Percentiles rank a stretch among this genome's conserved stretches.
phyloP scores from a whole-genome alignment of 2,113 vertebrate species.

The Nipponia nippon region DNA sequence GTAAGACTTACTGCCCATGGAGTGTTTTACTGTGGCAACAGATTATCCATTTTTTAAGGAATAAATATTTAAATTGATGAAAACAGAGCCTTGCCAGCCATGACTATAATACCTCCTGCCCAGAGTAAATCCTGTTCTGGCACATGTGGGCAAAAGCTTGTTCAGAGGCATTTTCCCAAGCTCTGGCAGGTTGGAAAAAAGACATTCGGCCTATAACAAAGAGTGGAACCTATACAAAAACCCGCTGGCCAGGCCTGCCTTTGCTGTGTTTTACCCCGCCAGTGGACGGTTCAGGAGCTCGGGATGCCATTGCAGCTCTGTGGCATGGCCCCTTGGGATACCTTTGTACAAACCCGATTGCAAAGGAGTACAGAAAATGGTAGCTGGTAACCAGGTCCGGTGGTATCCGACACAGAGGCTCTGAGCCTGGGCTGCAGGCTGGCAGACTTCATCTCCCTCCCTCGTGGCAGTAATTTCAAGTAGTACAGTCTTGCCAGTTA shows the following conservation, averaged over 20 bases:
- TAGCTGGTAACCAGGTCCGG: rapidly evolving
- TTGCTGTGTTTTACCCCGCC: not conserved
- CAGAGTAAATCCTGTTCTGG: not conserved
- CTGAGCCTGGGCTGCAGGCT: not conserved
- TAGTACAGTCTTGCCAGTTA: not conserved
- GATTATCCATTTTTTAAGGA: not conserved
- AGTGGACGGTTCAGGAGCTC: not conserved
- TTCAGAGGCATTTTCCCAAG: not conserved
- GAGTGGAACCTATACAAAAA: not conserved
- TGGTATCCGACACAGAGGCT: not conserved
- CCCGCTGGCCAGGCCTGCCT: not conserved
- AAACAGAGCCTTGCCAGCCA: not conserved
- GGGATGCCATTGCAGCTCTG: not conserved
- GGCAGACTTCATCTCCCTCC: not conserved
- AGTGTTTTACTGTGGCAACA: not conserved
- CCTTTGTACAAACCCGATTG: not conserved
- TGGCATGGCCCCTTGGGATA: not conserved
- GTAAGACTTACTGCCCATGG: not conserved
- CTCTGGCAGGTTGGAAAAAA: not conserved
- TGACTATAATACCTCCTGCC: not conserved
- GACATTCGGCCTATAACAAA: not conserved
- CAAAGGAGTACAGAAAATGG: not conserved
- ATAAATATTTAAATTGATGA: not conserved
- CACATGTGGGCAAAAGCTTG: not conserved
- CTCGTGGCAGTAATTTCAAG: not conserved